Conservation (phyloP, 2,797 vertebrate genomes). For the Ctenochaetus hawaiiensis region DNA sequence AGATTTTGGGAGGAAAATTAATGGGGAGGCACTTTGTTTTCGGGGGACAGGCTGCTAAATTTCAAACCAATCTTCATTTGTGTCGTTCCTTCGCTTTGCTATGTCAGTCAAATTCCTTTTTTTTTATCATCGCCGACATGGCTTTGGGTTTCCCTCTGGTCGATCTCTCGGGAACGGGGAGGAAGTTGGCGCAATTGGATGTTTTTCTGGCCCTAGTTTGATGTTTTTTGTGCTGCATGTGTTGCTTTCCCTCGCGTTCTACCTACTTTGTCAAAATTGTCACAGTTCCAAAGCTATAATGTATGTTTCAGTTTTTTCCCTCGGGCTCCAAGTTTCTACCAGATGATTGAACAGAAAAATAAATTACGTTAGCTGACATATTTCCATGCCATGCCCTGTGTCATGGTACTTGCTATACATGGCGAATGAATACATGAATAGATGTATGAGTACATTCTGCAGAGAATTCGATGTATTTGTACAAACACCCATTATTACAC, state of each 20-base stretch:
- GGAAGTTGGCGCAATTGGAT: constrained; percentile 40
- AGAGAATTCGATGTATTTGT: neutral
- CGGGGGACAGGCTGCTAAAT: constrained; percentile 30
- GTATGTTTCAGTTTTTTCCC: constrained; percentile 16
- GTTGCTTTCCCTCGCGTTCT: constrained; percentile 14
- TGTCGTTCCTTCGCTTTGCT: constrained; percentile 25
- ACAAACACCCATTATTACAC: neutral
- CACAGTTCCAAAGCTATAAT: constrained; percentile 20
- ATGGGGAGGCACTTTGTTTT: constrained; percentile 67
- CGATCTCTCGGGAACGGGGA: constrained; percentile 24
- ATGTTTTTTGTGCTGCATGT: constrained; percentile 15
- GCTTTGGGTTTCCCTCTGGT: constrained; percentile 33
- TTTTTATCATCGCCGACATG: constrained; percentile 25
- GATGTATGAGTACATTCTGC: neutral
- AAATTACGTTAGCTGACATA: constrained; percentile 16
- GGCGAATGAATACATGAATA: constrained; percentile 26
- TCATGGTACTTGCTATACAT: constrained; percentile 5
- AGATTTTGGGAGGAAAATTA: constrained; percentile 68
- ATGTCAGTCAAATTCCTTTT: constrained; percentile 37
- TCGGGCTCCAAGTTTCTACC: constrained; percentile 3
- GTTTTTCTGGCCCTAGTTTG: constrained; percentile 34
- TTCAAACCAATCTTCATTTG: constrained; percentile 50
- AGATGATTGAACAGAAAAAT: constrained; percentile 41
- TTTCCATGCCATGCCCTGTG: constrained; percentile 19
- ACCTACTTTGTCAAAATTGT: constrained; percentile 31